Evolutionary conservation across 2,888 invertebrate species (phyloP), one percentile per base, ranked within the genome.

Genomic region (Erebia aethiops): DNA sequence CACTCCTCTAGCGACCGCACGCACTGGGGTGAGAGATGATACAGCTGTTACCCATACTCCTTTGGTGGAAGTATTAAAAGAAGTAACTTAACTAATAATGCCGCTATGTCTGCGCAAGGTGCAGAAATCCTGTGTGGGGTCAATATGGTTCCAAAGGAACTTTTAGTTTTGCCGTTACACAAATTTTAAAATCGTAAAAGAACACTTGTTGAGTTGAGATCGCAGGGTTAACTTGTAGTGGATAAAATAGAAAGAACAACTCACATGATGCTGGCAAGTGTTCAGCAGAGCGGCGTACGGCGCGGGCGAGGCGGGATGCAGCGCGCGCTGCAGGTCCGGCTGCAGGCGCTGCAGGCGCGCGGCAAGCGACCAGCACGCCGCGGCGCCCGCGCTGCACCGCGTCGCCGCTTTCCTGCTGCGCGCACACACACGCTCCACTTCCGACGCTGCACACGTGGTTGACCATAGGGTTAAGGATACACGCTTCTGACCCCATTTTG

Each of bases 1-100:
- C 99, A 99, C 83, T 98, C 98, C 85, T 99, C 98, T 78, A 99
- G 88, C 10, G 98, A 97, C 86, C 97, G 97, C 51, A 97, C 95
- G 71, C 98, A 98, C 98, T 98, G 79, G 2, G 18, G 18, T n/a
- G 9, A 16, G 8, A 52, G 1, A 16, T 1, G 3, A 43, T 43
- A 11, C 43, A 43, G 11, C 43, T 2, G 10, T 11, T 43, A 43
- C 43, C 11, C 35, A 35, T 35, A 35, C 7, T 35, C 35, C 35
- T 7, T 7, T 7, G 35, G 35, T 35, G 7, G 26, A 26, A 26
- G 26, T 26, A 26, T 26, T 4, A 35, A 35, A 35, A 35, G 35
- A 7, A 35, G 26, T 35, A 35, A 7, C 0, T 1, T 35, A 35
- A 35, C 5, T 35, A 35, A 7, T 35, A 35, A 35, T 35, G 35